Conservation (phyloP, 2,797 vertebrate genomes). For the Taenioides sp. region DNA sequence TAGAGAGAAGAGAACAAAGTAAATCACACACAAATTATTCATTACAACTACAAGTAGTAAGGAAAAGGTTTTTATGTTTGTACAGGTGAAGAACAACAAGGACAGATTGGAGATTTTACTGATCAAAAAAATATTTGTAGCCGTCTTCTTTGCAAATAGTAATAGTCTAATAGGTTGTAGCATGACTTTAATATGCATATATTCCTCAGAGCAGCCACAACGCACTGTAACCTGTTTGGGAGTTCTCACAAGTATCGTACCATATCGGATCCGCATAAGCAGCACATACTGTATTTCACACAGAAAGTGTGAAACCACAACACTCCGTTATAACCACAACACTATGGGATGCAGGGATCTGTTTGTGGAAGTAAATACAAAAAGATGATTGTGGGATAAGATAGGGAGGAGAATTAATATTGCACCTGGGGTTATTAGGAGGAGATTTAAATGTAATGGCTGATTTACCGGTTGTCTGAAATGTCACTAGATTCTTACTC, state of each 20-base stretch:
- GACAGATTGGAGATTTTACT: slow-evolving; percentile 5
- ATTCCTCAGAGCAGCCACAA: slow-evolving; percentile 30
- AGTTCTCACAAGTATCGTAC: slow-evolving; percentile 15
- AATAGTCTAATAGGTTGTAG: slow-evolving; percentile 34
- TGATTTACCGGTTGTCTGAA: slow-evolving; percentile 51
- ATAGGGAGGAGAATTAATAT: slow-evolving; percentile 67
- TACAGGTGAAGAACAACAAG: neutral
- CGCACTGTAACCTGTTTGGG: slow-evolving; percentile 27
- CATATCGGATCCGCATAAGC: slow-evolving; percentile 20
- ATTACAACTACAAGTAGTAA: neutral
- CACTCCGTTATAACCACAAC: slow-evolving; percentile 12
- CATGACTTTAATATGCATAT: slow-evolving; percentile 31
- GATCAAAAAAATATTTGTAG: slow-evolving; percentile 12
- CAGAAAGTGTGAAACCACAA: slow-evolving; percentile 33
- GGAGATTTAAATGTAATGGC: slow-evolving; percentile 57
- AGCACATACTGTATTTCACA: slow-evolving; percentile 1
- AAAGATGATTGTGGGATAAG: slow-evolving; percentile 61
- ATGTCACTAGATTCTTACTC: slow-evolving; percentile 51
- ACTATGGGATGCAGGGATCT: slow-evolving; percentile 38
- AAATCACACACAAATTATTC: slow-evolving; percentile 13
- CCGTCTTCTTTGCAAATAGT: slow-evolving; percentile 26
- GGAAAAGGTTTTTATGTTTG: neutral
- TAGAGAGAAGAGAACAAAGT: slow-evolving; percentile 12
- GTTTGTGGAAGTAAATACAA: slow-evolving; percentile 49
- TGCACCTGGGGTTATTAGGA: slow-evolving; percentile 72